These are phyloP conservation scores for Sphaerodactylus townsendi DNA, from an alignment of 2,113 vertebrate species.

Conservation along the genomic window DNA sequence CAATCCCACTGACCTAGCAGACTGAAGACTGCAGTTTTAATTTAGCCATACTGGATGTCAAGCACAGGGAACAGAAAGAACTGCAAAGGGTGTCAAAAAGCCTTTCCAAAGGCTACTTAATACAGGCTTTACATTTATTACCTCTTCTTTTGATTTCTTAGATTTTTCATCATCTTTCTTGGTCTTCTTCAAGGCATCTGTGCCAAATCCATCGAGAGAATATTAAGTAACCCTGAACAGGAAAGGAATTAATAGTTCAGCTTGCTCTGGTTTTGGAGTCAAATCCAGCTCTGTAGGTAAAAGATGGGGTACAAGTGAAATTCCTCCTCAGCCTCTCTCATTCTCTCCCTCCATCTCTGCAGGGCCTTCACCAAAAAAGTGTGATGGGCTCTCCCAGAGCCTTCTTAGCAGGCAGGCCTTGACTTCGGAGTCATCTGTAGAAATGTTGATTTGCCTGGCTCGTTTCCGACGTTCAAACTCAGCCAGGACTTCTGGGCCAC, in stretches of 20 bases:
- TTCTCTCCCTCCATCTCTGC: constrained; percentile 94
- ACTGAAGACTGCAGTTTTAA: too few species aligned
- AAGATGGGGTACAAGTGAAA: fast-evolving
- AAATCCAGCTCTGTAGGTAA: too few species aligned
- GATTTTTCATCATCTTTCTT: constrained; percentile 92
- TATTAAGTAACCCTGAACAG: constrained; percentile 84
- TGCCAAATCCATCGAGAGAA: constrained; percentile 92
- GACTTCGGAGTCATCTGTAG: constrained; percentile 93
- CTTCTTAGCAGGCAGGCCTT: constrained; percentile 92
- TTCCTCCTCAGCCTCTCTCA: constrained; percentile 35
- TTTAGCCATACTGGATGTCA: background rate
- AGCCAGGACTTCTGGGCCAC: constrained; percentile 88
- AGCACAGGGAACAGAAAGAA: background rate
- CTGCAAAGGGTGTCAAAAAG: fast-evolving
- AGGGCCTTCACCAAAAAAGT: constrained; percentile 93
- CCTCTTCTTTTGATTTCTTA: constrained; percentile 91
- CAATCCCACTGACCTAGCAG: too few species aligned
- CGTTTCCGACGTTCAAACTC: constrained; percentile 95
- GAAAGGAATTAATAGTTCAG: background rate
- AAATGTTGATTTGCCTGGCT: constrained; percentile 94
- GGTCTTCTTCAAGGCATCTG: constrained; percentile 93
- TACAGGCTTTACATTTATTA: constrained; percentile 43
- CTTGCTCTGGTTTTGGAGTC: too few species aligned
- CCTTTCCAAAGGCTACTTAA: too few species aligned
- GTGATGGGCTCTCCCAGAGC: constrained; percentile 94